Evolutionary conservation across 2,113 vertebrate species (phyloP), one percentile per base, ranked within the genome.

Genomic region (Xerus inauris): DNA sequence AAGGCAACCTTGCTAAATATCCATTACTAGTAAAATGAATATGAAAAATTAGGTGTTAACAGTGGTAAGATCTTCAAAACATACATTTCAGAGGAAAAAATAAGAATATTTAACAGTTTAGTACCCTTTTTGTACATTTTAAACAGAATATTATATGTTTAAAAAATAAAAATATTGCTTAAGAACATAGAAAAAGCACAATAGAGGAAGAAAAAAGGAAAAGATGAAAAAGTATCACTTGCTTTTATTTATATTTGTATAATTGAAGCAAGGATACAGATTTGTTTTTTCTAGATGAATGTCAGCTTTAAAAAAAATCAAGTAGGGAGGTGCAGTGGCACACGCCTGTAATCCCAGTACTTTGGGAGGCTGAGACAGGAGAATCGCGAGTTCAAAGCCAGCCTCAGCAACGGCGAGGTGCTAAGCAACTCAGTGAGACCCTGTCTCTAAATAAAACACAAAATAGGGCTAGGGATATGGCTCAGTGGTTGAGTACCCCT

Each of bases 231-330:
- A 65, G 10, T 97, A 32, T 35, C 47, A 51, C 49, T 93, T 93
- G 38, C 24, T 92, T 62, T 82, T 92, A 59, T 83, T 87, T 77
- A 59, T 81, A 49, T 83, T 73, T 89, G 17, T 83, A 2, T 67
- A 92, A 40, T 71, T 86, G 38, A 86, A 92, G 42, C 57, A 76
- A 92, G 57, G 14, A 86, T 86, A 19, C 13, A 89, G 40, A 38
- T 89, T 95, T 2, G 71, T 67, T 92, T 85, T 83, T 81, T 89
- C 80, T 86, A 14, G 57, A 30, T 88, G 47, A 88, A 81, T 85
- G 16, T 49, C 71, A 73, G 12, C 17, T 86, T 73, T 0, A 40
- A 57, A 79, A 57, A 69, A 79, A 77, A 47, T 91, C 30, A 81
- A 80, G 1, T 72, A 13, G 13, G 13, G 49, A 14, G 49, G 49